phyloP scores from a whole-genome alignment of 2,113 vertebrate genomes.

The Lagopus leucura region DNA sequence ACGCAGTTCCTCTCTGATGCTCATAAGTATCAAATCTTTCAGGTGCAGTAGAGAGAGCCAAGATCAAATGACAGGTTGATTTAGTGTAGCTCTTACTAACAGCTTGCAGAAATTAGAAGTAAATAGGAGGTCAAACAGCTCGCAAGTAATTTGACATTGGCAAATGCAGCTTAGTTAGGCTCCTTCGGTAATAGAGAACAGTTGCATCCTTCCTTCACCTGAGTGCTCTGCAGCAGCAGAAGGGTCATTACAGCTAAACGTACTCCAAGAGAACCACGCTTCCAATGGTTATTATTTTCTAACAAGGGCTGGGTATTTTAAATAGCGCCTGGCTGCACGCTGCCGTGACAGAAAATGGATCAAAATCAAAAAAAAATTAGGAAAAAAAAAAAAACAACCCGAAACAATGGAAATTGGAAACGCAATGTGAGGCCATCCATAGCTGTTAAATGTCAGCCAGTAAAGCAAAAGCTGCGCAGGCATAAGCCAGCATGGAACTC shows the following conservation, averaged over 20 bases:
- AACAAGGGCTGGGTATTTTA: slow-evolving; percentile 12
- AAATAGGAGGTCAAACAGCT: slow-evolving; percentile 75
- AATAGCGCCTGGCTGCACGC: not conserved
- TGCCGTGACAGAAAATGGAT: not conserved
- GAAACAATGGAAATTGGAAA: not conserved
- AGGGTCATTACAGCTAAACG: slow-evolving; percentile 52
- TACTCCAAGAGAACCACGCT: not conserved
- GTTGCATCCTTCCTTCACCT: slow-evolving; percentile 10
- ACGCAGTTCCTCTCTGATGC: slow-evolving; percentile 33
- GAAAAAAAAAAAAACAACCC: not conserved
- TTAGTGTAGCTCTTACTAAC: slow-evolving; percentile 68
- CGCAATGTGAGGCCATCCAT: not conserved
- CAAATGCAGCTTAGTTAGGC: slow-evolving; percentile 69
- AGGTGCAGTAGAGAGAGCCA: slow-evolving; percentile 8
- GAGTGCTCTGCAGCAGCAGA: not conserved
- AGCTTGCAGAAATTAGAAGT: slow-evolving; percentile 75
- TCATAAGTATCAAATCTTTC: slow-evolving; percentile 56
- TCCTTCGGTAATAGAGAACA: slow-evolving; percentile 64
- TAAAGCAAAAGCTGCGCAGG: not conserved
- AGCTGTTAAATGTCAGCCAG: slow-evolving; percentile 16
- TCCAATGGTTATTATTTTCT: slow-evolving; percentile 41
- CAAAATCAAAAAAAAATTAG: not conserved
- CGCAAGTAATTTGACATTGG: slow-evolving; percentile 69
- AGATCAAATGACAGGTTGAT: slow-evolving; percentile 73
- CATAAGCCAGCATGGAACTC: slow-evolving; percentile 24